Base-by-base conservation (phyloP, 1,140 invertebrate species). In the Drosophila lini region DNA sequence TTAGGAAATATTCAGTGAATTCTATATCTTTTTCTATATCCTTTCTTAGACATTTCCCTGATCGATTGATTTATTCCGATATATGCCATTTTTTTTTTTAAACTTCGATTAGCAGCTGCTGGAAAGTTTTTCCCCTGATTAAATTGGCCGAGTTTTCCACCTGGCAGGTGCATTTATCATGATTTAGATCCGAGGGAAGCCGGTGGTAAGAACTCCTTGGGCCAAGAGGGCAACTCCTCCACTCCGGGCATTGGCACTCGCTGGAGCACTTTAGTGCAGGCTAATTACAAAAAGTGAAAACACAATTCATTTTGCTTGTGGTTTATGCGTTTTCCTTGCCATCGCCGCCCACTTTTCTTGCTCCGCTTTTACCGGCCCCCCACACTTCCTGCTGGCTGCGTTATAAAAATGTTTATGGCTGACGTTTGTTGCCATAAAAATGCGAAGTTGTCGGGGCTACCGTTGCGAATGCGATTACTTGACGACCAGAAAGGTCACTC, bases 261-360 rank as follows among this genome's bases (percentile, higher is more conserved):
- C 53, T 56, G 16, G 32, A 60, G 55, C 62, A 73, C 69, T 81
- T 77, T 62, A 74, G 65, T 61, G 62, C 80, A 41, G 73, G 81
- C 82, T 85, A 85, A 85, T 85, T 85, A 85, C 82, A 81, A 85
- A 84, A 80, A 85, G 78, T 84, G 82, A 85, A 85, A 85, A 81
- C 80, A 82, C 78, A 85, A 85, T 85, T 85, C 82, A 85, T 85
- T 85, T 80, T 81, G 41, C 77, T 84, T 84, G 81, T 84, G 77
- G 81, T 74, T 84, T 84, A 80, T 84, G 77, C 74, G 76, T 70
- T 78, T 84, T 60, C 60, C 65, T 60, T 55, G 63, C 53, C 25
- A 28, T 28, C 42, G 15, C 44, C 34, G 34, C 34, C 34, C 32
- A 7, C 38, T 63, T 32, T 19, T 32, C 15, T 25, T 25, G 25